Evolutionary conservation across 2,888 invertebrate genomes (phyloP).

Genomic region (Meteorus colon): DNA sequence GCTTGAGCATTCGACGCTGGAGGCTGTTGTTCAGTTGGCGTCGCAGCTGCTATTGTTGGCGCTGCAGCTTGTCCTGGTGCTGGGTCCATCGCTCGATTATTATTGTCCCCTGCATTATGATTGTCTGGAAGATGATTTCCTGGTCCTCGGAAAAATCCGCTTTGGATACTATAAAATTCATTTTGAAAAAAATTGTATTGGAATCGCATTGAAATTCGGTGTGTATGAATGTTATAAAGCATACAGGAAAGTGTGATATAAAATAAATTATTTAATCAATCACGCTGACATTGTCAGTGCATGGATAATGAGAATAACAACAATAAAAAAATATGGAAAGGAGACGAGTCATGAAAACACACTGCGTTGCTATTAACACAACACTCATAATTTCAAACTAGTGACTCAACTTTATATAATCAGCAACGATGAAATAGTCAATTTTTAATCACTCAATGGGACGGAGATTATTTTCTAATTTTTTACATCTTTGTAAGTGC

Average conservation of each 20-base stretch:
- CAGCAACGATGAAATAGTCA: no score
- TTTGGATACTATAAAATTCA: constrained; percentile 78
- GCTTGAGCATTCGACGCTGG: constrained; percentile 37
- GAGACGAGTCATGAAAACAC: not conserved
- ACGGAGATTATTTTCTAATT: not conserved
- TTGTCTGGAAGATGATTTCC: constrained; percentile 58
- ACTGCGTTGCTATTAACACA: not conserved
- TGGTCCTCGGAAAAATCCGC: constrained; percentile 82
- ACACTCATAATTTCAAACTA: not conserved
- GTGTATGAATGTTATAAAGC: not conserved
- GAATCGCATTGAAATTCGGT: not conserved
- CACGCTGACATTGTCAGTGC: not conserved
- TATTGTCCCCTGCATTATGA: constrained; percentile 58
- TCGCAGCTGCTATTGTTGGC: constrained; percentile 54
- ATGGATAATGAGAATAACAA: not conserved
- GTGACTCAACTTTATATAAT: not conserved
- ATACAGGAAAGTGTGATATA: not conserved
- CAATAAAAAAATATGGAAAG: not conserved
- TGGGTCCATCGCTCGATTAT: constrained; percentile 58
- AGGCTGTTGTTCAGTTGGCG: constrained; percentile 54
- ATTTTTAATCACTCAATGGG: no score
- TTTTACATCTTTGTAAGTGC: not conserved
- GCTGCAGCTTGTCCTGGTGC: constrained; percentile 52
- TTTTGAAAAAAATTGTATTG: not conserved
- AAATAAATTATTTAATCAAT: not conserved